phyloP scores from a whole-genome alignment of 2,888 invertebrate genomes.

The Plagiodera versicolora region DNA sequence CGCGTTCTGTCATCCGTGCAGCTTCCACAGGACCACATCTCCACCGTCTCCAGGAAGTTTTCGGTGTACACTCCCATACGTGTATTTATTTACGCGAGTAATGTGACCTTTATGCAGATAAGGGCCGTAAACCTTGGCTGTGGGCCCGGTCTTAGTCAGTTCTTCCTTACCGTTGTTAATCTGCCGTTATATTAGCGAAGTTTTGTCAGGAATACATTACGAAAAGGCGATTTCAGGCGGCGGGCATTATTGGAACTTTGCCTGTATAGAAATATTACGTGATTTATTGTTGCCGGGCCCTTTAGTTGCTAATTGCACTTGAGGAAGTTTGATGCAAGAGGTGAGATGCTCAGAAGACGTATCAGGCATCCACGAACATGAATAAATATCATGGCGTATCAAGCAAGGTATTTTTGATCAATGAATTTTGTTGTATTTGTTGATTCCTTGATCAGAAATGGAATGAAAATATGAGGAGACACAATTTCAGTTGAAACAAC shows the following conservation, averaged over 20 bases:
- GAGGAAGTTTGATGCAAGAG: slow-evolving; percentile 37
- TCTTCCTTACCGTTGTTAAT: slow-evolving; percentile 49
- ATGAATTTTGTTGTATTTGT: too few relatives aligned
- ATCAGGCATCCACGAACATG: too few relatives aligned
- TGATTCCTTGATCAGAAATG: too few relatives aligned
- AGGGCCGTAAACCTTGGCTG: slow-evolving; percentile 23
- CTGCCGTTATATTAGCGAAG: slow-evolving; percentile 52
- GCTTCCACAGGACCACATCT: neutral
- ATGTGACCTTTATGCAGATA: slow-evolving; percentile 31
- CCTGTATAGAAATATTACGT: slow-evolving; percentile 51
- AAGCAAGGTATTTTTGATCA: too few relatives aligned
- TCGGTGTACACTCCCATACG: slow-evolving; percentile 13
- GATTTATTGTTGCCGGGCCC: slow-evolving; percentile 51
- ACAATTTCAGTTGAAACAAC: too few relatives aligned
- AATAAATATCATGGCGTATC: too few relatives aligned
- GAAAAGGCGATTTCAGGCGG: slow-evolving; percentile 26
- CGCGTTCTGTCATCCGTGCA: neutral
- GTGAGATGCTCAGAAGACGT: slow-evolving; percentile 7
- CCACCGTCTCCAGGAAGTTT: slow-evolving; percentile 5
- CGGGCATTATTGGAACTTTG: slow-evolving; percentile 51
- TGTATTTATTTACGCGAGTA: slow-evolving; percentile 26
- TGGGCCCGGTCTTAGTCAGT: slow-evolving; percentile 27
- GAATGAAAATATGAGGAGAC: too few relatives aligned
- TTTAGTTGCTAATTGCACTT: slow-evolving; percentile 53
- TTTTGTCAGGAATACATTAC: slow-evolving; percentile 50